A percentile compares a stretch with the other conserved stretches of the same genome.
phyloP scores from a whole-genome alignment of 1,140 invertebrate genomes.

The Hermetia illucens region DNA sequence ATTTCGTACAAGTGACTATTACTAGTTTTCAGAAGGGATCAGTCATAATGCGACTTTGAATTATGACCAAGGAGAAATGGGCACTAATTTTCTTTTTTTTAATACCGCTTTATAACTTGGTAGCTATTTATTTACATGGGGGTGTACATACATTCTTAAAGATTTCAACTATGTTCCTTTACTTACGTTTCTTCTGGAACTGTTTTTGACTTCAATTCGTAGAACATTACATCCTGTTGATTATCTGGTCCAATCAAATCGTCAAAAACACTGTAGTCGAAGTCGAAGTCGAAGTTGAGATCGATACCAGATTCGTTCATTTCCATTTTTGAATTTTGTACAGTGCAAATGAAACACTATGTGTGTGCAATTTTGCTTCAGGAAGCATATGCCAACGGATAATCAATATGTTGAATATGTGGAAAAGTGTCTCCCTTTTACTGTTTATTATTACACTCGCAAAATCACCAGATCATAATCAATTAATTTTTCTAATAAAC shows the following conservation, averaged over 20 bases:
- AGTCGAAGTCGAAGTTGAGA: conserved; percentile 53
- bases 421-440: no score
- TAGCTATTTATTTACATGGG: not conserved
- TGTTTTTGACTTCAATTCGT: conserved; percentile 48
- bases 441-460: no score
- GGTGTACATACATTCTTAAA: conserved; percentile 40
- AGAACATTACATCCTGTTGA: conserved; percentile 50
- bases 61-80: no score
- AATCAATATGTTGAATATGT: no score
- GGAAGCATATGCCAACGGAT: no score
- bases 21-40: no score
- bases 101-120: conserved; percentile 8
- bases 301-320: conserved; percentile 52
- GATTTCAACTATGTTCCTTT: conserved; percentile 24
- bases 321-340: not conserved
- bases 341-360: no score
- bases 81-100: not conserved
- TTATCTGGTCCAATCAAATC: conserved; percentile 38
- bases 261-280: conserved; percentile 32
- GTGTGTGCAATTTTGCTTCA: no score
- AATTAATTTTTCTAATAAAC: no score
- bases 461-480: no score
- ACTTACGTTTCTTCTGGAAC: conserved; percentile 30
- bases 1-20: no score
- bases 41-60: no score